phyloP scores from a whole-genome alignment of 2,888 invertebrate species.

The Ypsolopha sequella region DNA sequence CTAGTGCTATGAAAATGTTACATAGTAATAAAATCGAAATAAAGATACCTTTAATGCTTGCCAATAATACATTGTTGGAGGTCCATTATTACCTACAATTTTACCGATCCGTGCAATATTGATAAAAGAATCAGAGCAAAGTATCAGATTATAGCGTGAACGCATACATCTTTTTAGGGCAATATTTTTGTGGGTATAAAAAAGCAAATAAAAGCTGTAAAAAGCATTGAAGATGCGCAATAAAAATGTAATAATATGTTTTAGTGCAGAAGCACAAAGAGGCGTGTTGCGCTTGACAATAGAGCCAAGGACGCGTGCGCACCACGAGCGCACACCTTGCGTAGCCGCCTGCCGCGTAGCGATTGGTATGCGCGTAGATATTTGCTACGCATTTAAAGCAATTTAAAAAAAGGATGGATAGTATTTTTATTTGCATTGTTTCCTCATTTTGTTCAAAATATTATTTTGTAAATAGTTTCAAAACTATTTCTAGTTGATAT shows the following conservation, averaged over 20 bases:
- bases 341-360: constrained; percentile 2
- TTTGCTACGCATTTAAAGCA: no score
- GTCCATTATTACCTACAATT: not conserved
- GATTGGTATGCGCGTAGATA: no score
- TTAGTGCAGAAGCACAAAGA: constrained; percentile 31
- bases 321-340: constrained; percentile 40
- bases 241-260: constrained; percentile 62
- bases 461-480: no score
- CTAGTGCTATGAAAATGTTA: no score
- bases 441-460: no score
- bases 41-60: not conserved
- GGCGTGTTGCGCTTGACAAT: constrained; percentile 57
- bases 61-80: not conserved
- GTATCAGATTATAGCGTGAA: constrained; percentile 57
- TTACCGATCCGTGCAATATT: constrained; percentile 7
- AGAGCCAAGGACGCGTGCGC: constrained; percentile 54
- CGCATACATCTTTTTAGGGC: constrained; percentile 51
- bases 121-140: constrained; percentile 35
- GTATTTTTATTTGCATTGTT: no score
- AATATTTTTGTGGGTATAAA: constrained; percentile 47
- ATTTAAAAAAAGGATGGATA: no score
- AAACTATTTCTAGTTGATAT: no score
- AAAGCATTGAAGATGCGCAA: constrained; percentile 65
- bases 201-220: constrained; percentile 51
- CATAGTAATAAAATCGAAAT: no score